A percentile compares a stretch with the other conserved stretches of the same genome.
phyloP scores from a whole-genome alignment of 1,140 invertebrate species.

The Drosophila athabasca region DNA sequence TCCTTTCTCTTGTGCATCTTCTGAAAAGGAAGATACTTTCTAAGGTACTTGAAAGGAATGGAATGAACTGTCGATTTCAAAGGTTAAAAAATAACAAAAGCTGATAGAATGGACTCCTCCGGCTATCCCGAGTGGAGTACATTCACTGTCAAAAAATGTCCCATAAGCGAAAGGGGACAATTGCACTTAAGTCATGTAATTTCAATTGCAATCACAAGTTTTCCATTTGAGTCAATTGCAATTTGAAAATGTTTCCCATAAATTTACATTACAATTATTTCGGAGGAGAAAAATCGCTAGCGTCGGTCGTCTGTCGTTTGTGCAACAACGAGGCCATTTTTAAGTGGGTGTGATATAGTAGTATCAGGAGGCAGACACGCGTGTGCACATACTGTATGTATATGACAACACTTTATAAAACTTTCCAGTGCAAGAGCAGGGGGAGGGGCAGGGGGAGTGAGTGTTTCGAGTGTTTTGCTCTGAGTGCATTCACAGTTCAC shows the following conservation, averaged over 20 bases:
- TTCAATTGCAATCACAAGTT: neutral
- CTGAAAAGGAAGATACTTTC: slow-evolving; percentile 28
- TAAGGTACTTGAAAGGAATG: slow-evolving; percentile 19
- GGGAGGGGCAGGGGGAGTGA: neutral
- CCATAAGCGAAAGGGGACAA: no score
- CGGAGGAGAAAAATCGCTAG: slow-evolving; percentile 10
- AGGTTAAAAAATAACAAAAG: neutral
- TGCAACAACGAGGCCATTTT: slow-evolving; percentile 59
- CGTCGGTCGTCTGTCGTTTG: slow-evolving; percentile 38
- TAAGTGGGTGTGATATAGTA: slow-evolving; percentile 66
- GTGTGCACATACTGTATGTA: slow-evolving; percentile 12
- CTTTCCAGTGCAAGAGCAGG: neutral
- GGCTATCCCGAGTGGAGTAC: no score
- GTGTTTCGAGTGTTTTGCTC: slow-evolving; percentile 22
- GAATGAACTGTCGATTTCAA: no score
- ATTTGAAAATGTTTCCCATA: slow-evolving; percentile 46
- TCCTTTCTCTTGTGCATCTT: slow-evolving; percentile 57
- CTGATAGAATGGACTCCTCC: slow-evolving; percentile 21
- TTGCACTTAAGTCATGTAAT: no score
- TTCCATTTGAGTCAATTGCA: slow-evolving; percentile 17
- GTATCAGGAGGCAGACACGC: slow-evolving; percentile 42
- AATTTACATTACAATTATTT: slow-evolving; percentile 57
- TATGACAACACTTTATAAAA: slow-evolving; percentile 41
- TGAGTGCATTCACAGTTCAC: slow-evolving; percentile 36
- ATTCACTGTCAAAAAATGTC: no score